Evolutionary conservation across 2,888 invertebrate species (phyloP).

Genomic region (Eulithis testata): DNA sequence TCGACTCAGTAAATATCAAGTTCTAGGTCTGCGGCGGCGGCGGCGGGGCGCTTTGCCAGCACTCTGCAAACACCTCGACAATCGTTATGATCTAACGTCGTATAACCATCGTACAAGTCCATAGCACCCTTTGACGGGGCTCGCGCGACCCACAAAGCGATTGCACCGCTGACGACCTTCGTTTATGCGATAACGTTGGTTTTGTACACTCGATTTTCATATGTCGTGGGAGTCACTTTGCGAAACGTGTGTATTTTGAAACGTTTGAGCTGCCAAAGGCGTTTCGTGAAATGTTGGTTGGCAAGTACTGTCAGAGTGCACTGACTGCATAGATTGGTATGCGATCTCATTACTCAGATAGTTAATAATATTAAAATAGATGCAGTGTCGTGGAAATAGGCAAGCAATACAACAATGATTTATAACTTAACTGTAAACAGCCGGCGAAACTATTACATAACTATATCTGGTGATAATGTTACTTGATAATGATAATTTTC

Average conservation of each 20-base stretch:
- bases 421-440: no score
- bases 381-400: no score
- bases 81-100: conserved; percentile 56
- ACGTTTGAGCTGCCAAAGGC: conserved; percentile 19
- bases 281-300: conserved; percentile 13
- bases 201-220: conserved; percentile 46
- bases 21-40: conserved; percentile 43
- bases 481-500: no score
- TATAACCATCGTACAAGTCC: conserved; percentile 27
- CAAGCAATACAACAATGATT: no score
- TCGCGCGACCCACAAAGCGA: conserved; percentile 48
- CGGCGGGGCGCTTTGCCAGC: conserved; percentile 45
- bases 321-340: no score
- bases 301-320: not conserved
- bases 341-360: no score
- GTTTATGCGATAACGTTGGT: conserved; percentile 54
- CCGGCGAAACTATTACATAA: no score
- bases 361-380: no score
- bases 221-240: conserved; percentile 49
- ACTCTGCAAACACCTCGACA: conserved; percentile 59
- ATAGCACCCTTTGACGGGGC: conserved; percentile 51
- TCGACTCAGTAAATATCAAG: conserved; percentile 66
- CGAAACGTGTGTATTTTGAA: conserved; percentile 31
- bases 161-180: conserved; percentile 56
- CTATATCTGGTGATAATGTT: no score